Evolutionary conservation across 2,797 vertebrate species (phyloP).

Genomic region (Carapus acus): DNA sequence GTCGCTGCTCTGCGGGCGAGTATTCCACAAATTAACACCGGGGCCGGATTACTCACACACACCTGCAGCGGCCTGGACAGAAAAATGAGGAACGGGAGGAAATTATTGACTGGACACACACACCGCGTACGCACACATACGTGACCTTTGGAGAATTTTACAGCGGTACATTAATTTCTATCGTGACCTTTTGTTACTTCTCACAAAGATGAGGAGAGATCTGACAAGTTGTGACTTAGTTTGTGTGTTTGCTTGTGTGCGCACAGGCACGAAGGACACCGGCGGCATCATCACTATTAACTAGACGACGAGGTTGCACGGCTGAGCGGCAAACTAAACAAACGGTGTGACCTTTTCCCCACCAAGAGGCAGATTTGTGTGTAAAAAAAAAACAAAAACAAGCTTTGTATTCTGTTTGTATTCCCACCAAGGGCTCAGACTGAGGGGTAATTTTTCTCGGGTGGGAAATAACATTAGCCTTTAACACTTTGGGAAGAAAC

Average conservation of each 20-base stretch:
- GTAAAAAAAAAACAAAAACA: constrained; percentile 25
- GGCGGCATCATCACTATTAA: too few relatives aligned
- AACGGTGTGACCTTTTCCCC: constrained; percentile 49
- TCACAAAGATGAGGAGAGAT: constrained; percentile 8
- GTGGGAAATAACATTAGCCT: constrained; percentile 50
- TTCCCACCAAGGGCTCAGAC: constrained; percentile 18
- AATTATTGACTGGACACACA: constrained; percentile 22
- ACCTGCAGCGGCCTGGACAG: constrained; percentile 35
- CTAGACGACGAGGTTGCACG: too few relatives aligned
- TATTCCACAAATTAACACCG: constrained; percentile 60
- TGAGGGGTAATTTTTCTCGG: constrained; percentile 39
- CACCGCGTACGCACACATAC: too few relatives aligned
- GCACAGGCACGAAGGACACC: too few relatives aligned
- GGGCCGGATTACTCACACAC: constrained; percentile 48
- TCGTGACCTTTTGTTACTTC: constrained; percentile 17
- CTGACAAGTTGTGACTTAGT: too few relatives aligned
- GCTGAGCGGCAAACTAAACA: too few relatives aligned
- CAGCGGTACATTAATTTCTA: constrained; percentile 31
- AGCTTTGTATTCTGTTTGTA: background rate
- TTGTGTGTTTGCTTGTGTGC: background rate
- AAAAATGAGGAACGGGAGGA: constrained; percentile 23
- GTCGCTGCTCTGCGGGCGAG: constrained; percentile 53
- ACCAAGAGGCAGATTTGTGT: constrained; percentile 29
- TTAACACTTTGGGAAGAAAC: constrained; percentile 53
- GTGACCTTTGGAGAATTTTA: constrained; percentile 44